Base-by-base conservation (phyloP, 2,797 vertebrate genomes). In the Pterois miles region DNA sequence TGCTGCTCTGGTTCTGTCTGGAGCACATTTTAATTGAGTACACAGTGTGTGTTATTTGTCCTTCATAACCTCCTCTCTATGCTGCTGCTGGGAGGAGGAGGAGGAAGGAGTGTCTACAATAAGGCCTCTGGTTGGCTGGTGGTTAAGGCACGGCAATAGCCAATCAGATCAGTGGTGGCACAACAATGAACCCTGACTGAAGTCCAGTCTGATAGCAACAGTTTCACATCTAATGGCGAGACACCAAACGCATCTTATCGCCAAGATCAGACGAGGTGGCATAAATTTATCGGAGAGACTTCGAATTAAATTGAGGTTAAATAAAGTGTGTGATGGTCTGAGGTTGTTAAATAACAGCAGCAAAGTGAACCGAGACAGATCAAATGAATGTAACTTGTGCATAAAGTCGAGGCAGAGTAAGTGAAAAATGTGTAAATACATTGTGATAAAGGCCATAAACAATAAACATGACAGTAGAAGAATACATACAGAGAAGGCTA, bases 201-300 rank as follows among this genome's bases (percentile, higher is more conserved):
- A 95, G 95, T 95, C 79, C 94, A 81, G 67, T 20, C 73, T 81
- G 95, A 95, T 94, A 80, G 76, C 85, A 80, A 68, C 43, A 4
- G 8, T 5, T 33, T 48, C 5, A 31, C 3, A 43, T 46, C 46
- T n/a, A 43, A 58, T 18, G n/a, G 53, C 25, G 57, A 4, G 31
- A 68, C 57, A 67, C 6, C 20, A 69, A 65, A 80, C 13, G 1
- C 34, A 48, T 67, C 50, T 86, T 79, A 86, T 92, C 86, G 0
- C 4, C 38, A 6, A 65, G 46, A 86, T 74, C 52, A 72, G 79
- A 46, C 1, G 0, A n/a, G 2, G 22, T 12, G 7, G 64, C 77
- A 66, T 81, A 52, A 33, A 0, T 62, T 82, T 43, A 71, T 89
- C 69, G 63, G 33, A 6, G 29, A 68, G 33, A 4, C 33, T 34